Evolutionary conservation across 1,140 invertebrate genomes (phyloP).

Genomic region (Orchesella cincta): DNA sequence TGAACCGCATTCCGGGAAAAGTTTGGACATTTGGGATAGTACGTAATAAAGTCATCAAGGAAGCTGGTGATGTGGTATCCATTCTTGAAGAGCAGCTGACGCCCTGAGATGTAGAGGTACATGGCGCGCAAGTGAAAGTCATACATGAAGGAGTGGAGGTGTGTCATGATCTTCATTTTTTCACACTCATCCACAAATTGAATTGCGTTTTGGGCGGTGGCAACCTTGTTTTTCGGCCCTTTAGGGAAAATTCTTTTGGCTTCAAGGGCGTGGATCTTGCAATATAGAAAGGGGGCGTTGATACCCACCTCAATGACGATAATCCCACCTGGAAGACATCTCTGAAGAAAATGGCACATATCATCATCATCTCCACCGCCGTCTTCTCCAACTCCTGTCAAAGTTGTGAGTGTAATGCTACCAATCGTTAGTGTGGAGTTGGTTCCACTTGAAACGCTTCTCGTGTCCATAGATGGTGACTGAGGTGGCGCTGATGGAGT

Average conservation of each 20-base stretch:
- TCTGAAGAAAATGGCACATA: slow-evolving; percentile 66
- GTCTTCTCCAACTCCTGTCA: too few species aligned
- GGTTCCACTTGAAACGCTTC: too few species aligned
- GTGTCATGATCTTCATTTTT: slow-evolving; percentile 71
- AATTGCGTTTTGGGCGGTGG: slow-evolving; percentile 60
- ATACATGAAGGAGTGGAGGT: slow-evolving; percentile 85
- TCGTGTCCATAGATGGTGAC: not conserved
- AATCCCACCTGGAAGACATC: slow-evolving; percentile 69
- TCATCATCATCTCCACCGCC: slow-evolving; percentile 1
- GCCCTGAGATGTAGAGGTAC: slow-evolving; percentile 69
- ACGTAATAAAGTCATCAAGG: slow-evolving; percentile 79
- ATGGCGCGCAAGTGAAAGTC: slow-evolving; percentile 80
- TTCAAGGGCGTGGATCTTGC: slow-evolving; percentile 72
- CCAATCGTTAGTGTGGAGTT: too few species aligned
- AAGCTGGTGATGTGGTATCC: slow-evolving; percentile 77
- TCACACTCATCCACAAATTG: slow-evolving; percentile 78
- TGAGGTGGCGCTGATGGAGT: not conserved
- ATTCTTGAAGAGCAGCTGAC: slow-evolving; percentile 64
- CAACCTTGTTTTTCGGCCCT: slow-evolving; percentile 56
- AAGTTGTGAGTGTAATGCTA: too few species aligned
- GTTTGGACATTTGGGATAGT: slow-evolving; percentile 80
- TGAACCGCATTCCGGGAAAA: slow-evolving; percentile 77
- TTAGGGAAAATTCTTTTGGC: slow-evolving; percentile 62
- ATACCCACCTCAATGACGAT: slow-evolving; percentile 71
- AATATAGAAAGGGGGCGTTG: slow-evolving; percentile 73